phyloP scores from a whole-genome alignment of 2,113 vertebrate species.

The Aythya baeri region DNA sequence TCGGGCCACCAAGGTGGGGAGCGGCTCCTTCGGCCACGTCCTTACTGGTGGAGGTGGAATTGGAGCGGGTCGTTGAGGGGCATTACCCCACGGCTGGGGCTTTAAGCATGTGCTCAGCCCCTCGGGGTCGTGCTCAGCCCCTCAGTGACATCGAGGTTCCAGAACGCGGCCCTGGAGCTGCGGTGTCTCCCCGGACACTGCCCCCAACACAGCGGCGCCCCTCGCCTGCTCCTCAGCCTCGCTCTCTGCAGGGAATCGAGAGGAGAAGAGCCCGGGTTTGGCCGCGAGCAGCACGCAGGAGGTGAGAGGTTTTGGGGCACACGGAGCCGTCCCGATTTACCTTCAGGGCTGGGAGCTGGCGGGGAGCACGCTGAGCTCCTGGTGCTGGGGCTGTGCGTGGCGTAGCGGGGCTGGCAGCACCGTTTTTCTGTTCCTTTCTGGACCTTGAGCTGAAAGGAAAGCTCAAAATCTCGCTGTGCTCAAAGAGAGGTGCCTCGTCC shows the following conservation, averaged over 20 bases:
- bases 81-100: neutral
- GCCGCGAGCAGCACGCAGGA: neutral
- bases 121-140: too few relatives aligned
- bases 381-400: too few relatives aligned
- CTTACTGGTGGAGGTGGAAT: neutral
- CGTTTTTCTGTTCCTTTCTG: neutral
- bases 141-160: too few relatives aligned
- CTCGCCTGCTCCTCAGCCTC: neutral
- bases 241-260: neutral
- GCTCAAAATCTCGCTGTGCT: fast-evolving
- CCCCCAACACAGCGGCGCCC: too few relatives aligned
- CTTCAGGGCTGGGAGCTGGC: neutral
- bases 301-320: too few relatives aligned
- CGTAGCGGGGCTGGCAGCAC: too few relatives aligned
- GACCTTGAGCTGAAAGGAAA: neutral
- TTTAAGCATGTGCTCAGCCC: too few relatives aligned
- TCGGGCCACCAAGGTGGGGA: neutral
- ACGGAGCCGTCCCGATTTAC: too few relatives aligned
- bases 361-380: neutral
- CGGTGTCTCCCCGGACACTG: neutral
- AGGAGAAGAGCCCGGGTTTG: constrained; percentile 17
- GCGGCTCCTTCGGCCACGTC: neutral
- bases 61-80: too few relatives aligned
- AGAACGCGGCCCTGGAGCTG: neutral
- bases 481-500: too few relatives aligned